Evolutionary conservation across 2,797 vertebrate species (phyloP).

Genomic region (Pangasius macronema): DNA sequence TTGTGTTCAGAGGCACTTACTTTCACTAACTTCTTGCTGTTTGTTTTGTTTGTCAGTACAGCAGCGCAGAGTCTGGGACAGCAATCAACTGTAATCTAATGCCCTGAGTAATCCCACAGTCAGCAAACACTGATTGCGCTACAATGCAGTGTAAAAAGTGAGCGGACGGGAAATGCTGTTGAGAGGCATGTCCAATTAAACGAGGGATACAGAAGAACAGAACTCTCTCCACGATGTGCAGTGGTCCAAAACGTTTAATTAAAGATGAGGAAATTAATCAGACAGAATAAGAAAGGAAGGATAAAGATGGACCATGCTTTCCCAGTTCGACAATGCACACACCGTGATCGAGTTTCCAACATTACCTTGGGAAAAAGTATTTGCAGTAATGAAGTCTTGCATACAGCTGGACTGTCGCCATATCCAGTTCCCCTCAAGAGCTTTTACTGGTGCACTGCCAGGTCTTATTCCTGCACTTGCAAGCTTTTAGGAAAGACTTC

Average conservation of each 20-base stretch:
- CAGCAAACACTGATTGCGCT: neutral
- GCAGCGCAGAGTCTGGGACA: neutral
- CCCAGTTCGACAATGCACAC: constrained; percentile 28
- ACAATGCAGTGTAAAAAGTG: neutral
- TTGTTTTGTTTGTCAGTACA: neutral
- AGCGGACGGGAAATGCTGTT: constrained; percentile 1
- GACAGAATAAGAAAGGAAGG: constrained; percentile 17
- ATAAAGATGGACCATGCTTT: constrained; percentile 30
- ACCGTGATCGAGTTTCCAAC: constrained; percentile 52
- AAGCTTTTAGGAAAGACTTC: neutral
- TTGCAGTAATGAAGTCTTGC: constrained; percentile 37
- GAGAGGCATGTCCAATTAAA: constrained; percentile 15
- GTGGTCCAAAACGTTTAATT: constrained; percentile 15
- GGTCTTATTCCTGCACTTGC: constrained; percentile 39
- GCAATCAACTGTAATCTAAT: constrained; percentile 23
- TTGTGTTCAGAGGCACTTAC: constrained; percentile 3
- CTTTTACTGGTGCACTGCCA: constrained; percentile 18
- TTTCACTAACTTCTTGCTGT: constrained; percentile 1
- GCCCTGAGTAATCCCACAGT: neutral
- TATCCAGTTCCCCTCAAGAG: constrained; percentile 43
- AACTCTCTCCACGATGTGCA: neutral
- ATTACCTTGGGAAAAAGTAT: constrained; percentile 41
- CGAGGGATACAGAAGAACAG: neutral
- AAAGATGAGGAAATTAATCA: constrained; percentile 20
- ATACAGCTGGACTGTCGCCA: constrained; percentile 41